Conservation (phyloP, 1,140 invertebrate species). For the Drosophila lacteicornis region DNA sequence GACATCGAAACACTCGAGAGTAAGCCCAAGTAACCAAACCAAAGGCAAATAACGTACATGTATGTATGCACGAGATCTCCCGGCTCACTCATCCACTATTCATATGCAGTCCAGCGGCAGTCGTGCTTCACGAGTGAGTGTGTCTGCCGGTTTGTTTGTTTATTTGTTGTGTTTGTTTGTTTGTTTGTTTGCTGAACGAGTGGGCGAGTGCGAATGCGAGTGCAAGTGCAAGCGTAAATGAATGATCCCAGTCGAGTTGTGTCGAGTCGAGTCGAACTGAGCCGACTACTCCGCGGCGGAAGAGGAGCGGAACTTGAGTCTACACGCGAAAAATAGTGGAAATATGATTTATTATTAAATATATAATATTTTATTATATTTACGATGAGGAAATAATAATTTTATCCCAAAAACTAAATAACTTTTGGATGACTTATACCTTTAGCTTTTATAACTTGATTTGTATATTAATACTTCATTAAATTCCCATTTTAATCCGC, state of each 20-base stretch:
- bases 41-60: conserved; percentile 11
- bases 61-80: conserved; percentile 4
- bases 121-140: conserved; percentile 21
- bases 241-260: conserved; percentile 64
- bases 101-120: conserved; percentile 71
- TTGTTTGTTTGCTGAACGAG: conserved; percentile 59
- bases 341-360: neutral
- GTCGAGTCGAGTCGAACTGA: conserved; percentile 37
- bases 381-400: neutral
- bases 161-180: conserved; percentile 31
- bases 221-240: conserved; percentile 65
- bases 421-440: neutral
- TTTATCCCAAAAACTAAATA: neutral
- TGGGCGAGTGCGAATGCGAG: conserved; percentile 52
- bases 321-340: neutral
- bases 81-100: conserved; percentile 61
- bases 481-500: neutral
- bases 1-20: conserved; percentile 15
- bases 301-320: conserved; percentile 21
- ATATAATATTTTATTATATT: no score
- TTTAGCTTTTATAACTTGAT: no score
- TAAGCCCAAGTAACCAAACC: conserved; percentile 48
- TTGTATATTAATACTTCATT: neutral
- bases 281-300: conserved; percentile 13
- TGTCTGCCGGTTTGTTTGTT: conserved; percentile 39